A percentile compares a stretch with the other conserved stretches of the same genome.
phyloP scores from a whole-genome alignment of 2,113 vertebrate genomes.

The Mustela nigripes region DNA sequence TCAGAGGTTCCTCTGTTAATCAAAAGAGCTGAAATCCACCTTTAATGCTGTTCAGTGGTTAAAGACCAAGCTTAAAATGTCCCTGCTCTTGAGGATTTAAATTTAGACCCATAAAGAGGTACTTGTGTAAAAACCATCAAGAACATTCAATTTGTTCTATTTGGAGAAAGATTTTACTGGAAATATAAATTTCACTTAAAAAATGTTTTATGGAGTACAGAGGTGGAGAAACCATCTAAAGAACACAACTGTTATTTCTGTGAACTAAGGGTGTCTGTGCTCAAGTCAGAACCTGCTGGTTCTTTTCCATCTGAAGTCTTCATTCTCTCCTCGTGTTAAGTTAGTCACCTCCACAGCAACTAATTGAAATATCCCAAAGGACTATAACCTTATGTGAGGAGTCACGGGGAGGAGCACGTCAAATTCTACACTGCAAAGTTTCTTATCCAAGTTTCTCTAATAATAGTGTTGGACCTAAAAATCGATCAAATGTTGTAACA shows the following conservation, averaged over 20 bases:
- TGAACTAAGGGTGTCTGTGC: constrained; percentile 63
- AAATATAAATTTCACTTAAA: constrained; percentile 80
- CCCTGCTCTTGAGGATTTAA: constrained; percentile 77
- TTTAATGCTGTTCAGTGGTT: constrained; percentile 66
- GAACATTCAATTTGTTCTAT: constrained; percentile 81
- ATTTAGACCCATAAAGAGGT: constrained; percentile 82
- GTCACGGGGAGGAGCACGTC: neutral
- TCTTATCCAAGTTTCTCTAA: constrained; percentile 65
- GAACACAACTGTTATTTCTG: constrained; percentile 68
- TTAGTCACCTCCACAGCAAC: constrained; percentile 37
- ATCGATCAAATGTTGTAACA: constrained; percentile 64
- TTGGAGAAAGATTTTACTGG: constrained; percentile 79
- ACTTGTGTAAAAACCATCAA: constrained; percentile 74
- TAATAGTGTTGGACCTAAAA: constrained; percentile 64
- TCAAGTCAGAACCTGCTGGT: constrained; percentile 68
- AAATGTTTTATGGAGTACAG: constrained; percentile 70
- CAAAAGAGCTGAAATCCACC: constrained; percentile 71
- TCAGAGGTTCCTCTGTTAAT: constrained; percentile 82
- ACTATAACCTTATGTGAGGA: constrained; percentile 24
- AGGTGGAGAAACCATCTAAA: constrained; percentile 57
- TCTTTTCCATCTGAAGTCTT: constrained; percentile 56
- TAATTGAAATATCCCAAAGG: constrained; percentile 75
- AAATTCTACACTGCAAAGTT: neutral
- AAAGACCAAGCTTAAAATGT: constrained; percentile 70
- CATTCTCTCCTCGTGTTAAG: constrained; percentile 21